Evolutionary conservation across 2,888 invertebrate species (phyloP), one percentile per base, ranked within the genome.

Genomic region (Chironomus riparius): DNA sequence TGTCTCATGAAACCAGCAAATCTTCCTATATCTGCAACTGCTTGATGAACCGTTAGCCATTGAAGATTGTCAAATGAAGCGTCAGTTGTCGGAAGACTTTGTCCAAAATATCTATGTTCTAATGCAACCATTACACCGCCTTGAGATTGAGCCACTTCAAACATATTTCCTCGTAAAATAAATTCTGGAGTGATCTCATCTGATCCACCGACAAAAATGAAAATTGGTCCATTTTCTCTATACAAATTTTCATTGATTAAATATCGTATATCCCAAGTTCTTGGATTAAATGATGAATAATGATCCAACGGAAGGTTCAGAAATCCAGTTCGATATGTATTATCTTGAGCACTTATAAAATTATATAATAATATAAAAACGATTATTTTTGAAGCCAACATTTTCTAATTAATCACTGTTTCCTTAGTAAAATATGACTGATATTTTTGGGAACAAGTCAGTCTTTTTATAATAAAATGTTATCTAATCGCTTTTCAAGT

Each of bases 1-100:
- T 22, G 62, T n/a, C 68, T 71, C 21, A 72, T 24, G 15, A 65
- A 68, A 13, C 12, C 38, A 10, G 76, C 71, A 38, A 77, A 77
- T 18, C 61, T 48, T 56, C 70, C 77, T 5, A 77, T 68, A 72
- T 77, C 77, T 21, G 73, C 76, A 7, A 76, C 18, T 7, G 38
- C 48, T 69, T 77, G 77, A 50, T 77, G 71, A 15, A 77, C 48
- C 10, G 61, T 77, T 7, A 77, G 24, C 24, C 50, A 77, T 62
- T 15, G 15, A 21, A 77, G 12, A 76, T 76, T 77, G 18, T 73
- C 65, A 18, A 75, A 47, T 50, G 76, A 75, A 3, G 74, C 28
- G 28, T 77, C 72, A 38, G 3, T 21, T 12, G 76, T 76, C 38
- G 77, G 75, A 65, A 15, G n/a, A 72, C 74, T 77, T 47, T 72